A percentile compares a stretch with the other conserved stretches of the same genome.
phyloP scores from a whole-genome alignment of 2,113 vertebrate genomes.

The Bambusicola thoracicus region DNA sequence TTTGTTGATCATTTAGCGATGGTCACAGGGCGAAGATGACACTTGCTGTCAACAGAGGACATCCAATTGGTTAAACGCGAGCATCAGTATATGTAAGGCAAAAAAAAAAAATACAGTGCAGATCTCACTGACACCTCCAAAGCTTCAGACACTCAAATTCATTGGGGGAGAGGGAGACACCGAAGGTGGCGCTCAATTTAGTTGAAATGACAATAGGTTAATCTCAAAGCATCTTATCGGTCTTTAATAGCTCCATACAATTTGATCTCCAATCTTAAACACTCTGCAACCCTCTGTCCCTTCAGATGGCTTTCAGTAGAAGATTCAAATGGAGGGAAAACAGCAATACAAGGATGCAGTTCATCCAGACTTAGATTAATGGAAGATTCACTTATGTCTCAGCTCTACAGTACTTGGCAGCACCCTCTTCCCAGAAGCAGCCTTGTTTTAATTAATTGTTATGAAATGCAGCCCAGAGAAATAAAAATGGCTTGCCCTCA shows the following conservation, averaged over 20 bases:
- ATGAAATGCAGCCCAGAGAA: background rate
- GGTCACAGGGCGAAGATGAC: background rate
- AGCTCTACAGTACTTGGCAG: background rate
- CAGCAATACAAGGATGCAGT: background rate
- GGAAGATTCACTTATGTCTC: background rate
- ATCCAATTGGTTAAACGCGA: background rate
- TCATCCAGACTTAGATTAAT: background rate
- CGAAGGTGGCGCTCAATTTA: background rate
- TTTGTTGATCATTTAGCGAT: background rate
- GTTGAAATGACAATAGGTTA: background rate
- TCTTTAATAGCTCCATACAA: background rate
- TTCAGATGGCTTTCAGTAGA: background rate
- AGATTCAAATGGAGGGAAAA: background rate
- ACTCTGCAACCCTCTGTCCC: background rate
- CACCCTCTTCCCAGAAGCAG: background rate
- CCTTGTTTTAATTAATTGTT: background rate
- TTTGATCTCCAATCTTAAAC: background rate
- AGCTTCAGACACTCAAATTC: background rate
- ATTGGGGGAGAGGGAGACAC: background rate
- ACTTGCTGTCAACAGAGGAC: background rate
- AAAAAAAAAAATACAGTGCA: fast-evolving
- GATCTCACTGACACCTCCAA: background rate
- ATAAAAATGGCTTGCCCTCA: background rate
- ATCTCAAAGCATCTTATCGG: background rate
- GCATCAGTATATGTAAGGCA: background rate